Evolutionary conservation across 2,888 invertebrate genomes (phyloP), one percentile per base, ranked within the genome.

Genomic region (Meiosimyza decipiens): DNA sequence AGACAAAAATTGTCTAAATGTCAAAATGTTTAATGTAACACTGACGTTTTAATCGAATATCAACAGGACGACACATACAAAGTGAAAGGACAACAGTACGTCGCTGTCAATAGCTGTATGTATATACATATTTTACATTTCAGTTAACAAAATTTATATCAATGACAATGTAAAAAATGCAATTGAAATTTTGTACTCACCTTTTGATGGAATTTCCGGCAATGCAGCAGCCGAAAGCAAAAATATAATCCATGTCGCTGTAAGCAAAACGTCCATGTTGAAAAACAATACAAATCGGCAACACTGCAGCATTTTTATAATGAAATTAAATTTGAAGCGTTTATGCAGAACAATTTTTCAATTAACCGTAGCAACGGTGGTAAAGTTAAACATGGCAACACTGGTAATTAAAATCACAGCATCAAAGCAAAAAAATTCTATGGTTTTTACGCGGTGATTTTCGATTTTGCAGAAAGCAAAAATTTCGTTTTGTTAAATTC

Each of bases 161-260:
- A n/a, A 6, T 4, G 60, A 75, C 2, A 28, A 28, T 3, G 28
- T 4, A 28, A 2, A 28, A 28, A 28, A 28, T 28, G 28, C 28
- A 4, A 4, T 4, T 28, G 4, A 28, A 28, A 28, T 28, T 4
- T 28, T 28, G 28, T 28, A 28, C 77, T 76, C 80, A 86, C 86
- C 86, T 82, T 86, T 86, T 75, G 86, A 82, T 74, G 84, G 83
- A 78, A 86, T 86, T 77, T 86, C 86, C 72, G 86, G 82, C 40
- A 77, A 70, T 63, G 81, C 82, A 71, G 81, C 77, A 71, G 80
- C 81, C 73, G 79, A 80, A 77, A 83, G 78, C 76, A 84, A 76
- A 74, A 82, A 77, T 72, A 83, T 80, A 78, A 81, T 79, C 79
- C 81, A 82, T 73, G 77, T 76, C 54, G 77, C 72, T 74, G 77